Base-by-base conservation (phyloP, 92 coral and sea anemone species). In the Siderastrea radians region DNA sequence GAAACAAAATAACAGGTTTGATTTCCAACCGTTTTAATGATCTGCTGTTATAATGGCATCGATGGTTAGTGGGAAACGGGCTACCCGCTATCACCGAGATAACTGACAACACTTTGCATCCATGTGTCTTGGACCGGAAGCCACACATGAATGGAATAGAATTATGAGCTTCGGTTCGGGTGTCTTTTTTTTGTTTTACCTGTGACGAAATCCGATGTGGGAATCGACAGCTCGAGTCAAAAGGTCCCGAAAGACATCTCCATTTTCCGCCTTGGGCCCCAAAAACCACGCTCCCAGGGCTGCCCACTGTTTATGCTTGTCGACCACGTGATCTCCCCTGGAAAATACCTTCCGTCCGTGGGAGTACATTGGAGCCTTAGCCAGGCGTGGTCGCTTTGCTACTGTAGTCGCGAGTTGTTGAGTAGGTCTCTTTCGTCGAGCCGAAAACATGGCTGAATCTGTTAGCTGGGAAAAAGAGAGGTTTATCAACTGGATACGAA, bases 181-280 rank as follows among this genome's bases (percentile, higher is more conserved):
- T 26, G 0, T 26, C 38, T 26, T 26, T 26, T 26, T 26, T 26
- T 26, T 26, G 38, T 26, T 26, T 49, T 43, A 81, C 85, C 59
- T 53, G 64, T 51, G 76, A 55, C 93, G 93, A 68, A 88, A 94
- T 54, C 83, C 80, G 14, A 94, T 81, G 44, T 94, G 94, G n/a
- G 75, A 75, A 15, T 94, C 90, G 17, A 96, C 61, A 26, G 98
- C 93, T 58, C 75, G 66, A 57, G 59, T 72, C 4, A 90, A 87
- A 48, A 94, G 84, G 14, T 88, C 88, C 61, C 72, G 86, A 76
- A 94, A 94, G 16, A 92, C 73, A 16, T 92, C 80, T 14, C 87
- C 92, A 80, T 96, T 96, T 55, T 96, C 99, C 58, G 96, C 99
- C 55, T 93, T 94, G 52, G 99, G 99, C 9, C 99, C 99, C 16